phyloP scores from a whole-genome alignment of 2,888 invertebrate species.

The Rhamnusium bicolor region DNA sequence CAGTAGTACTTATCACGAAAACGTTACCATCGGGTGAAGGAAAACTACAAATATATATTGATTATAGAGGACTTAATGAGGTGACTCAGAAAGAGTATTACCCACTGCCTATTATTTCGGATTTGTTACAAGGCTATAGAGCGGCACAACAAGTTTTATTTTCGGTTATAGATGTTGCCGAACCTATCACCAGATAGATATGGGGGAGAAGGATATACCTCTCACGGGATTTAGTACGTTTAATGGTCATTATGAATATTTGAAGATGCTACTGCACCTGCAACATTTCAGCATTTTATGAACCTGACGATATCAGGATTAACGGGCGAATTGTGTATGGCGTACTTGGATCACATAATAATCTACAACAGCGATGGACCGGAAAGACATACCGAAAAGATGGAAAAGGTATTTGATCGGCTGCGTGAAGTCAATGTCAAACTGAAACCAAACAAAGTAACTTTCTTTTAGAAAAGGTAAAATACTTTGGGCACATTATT shows the following conservation, averaged over 20 bases:
- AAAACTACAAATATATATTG: slow-evolving; percentile 37
- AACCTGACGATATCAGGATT: slow-evolving; percentile 16
- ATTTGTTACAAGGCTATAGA: slow-evolving; percentile 32
- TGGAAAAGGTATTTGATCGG: no score
- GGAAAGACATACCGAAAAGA: no score
- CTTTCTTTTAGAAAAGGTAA: no score
- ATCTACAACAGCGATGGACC: no score
- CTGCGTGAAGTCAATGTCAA: no score
- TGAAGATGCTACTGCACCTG: slow-evolving; percentile 39
- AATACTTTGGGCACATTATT: no score
- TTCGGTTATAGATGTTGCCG: neutral
- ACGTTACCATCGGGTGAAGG: neutral
- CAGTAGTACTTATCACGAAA: no score
- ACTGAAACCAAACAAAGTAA: no score
- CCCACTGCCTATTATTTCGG: slow-evolving; percentile 32
- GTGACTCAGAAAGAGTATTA: slow-evolving; percentile 38
- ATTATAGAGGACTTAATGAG: slow-evolving; percentile 37
- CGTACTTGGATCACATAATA: slow-evolving; percentile 24
- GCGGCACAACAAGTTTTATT: neutral
- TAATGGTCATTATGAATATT: slow-evolving; percentile 35
- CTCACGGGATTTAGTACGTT: no score
- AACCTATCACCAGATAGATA: slow-evolving; percentile 30
- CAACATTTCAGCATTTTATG: no score
- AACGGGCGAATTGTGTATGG: slow-evolving; percentile 11
- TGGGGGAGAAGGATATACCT: no score